Conservation (phyloP, 2,888 invertebrate genomes). For the Ceriagrion tenellum region DNA sequence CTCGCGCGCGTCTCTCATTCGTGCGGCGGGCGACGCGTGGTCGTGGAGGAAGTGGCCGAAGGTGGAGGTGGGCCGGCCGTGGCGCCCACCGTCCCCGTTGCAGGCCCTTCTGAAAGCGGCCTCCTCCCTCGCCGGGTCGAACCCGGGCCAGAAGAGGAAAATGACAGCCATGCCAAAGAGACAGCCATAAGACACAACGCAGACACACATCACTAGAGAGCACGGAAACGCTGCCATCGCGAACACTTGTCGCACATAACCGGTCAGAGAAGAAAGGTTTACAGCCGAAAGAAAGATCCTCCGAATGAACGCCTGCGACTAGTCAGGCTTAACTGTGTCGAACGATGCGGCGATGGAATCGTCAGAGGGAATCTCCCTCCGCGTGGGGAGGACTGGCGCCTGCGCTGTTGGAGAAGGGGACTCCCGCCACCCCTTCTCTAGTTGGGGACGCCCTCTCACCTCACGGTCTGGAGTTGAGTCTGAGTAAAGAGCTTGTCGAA, state of each 20-base stretch:
- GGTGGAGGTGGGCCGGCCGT: not conserved
- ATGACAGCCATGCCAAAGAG: slow-evolving; percentile 71
- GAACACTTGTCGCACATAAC: not conserved
- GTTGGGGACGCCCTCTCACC: too few species aligned
- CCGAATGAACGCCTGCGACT: not conserved
- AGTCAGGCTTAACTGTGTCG: not conserved
- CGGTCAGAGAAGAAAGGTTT: not conserved
- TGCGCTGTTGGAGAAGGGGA: not conserved
- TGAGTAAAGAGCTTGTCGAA: too few species aligned
- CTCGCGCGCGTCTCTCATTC: not conserved
- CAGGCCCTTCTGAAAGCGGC: slow-evolving; percentile 10
- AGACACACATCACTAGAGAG: slow-evolving; percentile 70
- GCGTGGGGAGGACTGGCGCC: not conserved
- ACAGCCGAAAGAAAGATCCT: too few species aligned
- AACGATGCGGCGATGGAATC: not conserved
- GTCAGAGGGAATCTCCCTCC: not conserved
- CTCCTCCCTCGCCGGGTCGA: slow-evolving; percentile 38
- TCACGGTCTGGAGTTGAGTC: too few species aligned
- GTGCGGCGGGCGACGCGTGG: not conserved
- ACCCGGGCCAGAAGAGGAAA: slow-evolving; percentile 69
- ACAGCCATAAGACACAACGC: slow-evolving; percentile 70
- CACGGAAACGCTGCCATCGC: slow-evolving; percentile 2
- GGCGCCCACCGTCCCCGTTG: not conserved
- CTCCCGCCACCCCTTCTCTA: too few species aligned
- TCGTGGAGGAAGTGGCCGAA: not conserved